phyloP scores from a whole-genome alignment of 2,888 invertebrate genomes.

The Meteorus colon region DNA sequence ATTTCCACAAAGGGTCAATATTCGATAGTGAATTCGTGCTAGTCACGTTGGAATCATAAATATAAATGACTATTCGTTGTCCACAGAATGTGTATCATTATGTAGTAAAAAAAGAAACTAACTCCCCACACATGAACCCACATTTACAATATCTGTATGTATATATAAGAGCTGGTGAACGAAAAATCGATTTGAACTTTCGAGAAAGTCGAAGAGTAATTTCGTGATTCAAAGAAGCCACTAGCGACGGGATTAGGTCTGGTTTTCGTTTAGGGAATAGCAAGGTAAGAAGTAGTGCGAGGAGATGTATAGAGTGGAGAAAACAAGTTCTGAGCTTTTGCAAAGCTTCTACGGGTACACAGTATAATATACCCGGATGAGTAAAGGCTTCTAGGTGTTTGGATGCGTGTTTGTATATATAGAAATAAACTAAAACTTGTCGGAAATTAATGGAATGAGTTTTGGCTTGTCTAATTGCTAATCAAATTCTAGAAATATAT shows the following conservation, averaged over 20 bases:
- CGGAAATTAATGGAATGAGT: constrained; percentile 1
- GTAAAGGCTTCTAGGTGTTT: not conserved
- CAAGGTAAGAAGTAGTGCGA: not conserved
- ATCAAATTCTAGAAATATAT: not conserved
- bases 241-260: constrained; percentile 30
- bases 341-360: constrained; percentile 27
- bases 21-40: constrained; percentile 32
- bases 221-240: constrained; percentile 36
- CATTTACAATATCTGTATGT: not conserved
- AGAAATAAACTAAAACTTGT: not conserved
- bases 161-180: not conserved
- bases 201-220: constrained; percentile 48
- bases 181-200: constrained; percentile 40
- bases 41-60: constrained; percentile 43
- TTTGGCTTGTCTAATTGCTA: constrained; percentile 3
- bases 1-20: constrained; percentile 10
- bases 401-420: not conserved
- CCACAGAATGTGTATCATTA: not conserved
- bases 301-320: not conserved
- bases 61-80: not conserved
- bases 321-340: constrained; percentile 32
- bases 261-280: constrained; percentile 12
- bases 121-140: not conserved
- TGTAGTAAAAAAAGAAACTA: not conserved
- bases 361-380: constrained; percentile 29